Evolutionary conservation across 2,888 invertebrate genomes (phyloP).

Genomic region (Drosophila formosana): DNA sequence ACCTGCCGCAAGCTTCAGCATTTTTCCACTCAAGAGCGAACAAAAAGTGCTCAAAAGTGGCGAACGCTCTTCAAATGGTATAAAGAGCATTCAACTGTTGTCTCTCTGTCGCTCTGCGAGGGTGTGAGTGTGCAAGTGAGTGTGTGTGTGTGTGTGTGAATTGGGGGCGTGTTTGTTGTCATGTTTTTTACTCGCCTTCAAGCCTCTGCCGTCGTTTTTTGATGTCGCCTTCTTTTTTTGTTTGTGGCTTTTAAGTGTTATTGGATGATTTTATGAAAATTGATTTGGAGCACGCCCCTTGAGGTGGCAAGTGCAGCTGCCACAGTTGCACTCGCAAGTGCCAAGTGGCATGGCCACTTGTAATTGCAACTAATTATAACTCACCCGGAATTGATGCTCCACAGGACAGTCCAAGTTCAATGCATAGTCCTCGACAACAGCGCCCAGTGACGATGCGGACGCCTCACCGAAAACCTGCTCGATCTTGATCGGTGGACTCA

Average conservation of each 20-base stretch:
- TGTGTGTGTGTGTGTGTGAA: conserved; percentile 28
- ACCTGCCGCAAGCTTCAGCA: conserved; percentile 34
- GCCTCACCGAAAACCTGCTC: conserved; percentile 80
- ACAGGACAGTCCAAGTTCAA: conserved; percentile 78
- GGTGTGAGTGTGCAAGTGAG: neutral
- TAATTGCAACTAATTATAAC: conserved; percentile 40
- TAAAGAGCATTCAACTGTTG: conserved; percentile 33
- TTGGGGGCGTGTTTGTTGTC: conserved; percentile 76
- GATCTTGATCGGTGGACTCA: conserved; percentile 80
- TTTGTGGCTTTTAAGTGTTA: conserved; percentile 64
- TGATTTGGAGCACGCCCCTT: conserved; percentile 75
- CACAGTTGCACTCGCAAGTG: conserved; percentile 19
- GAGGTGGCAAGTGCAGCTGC: conserved; percentile 59
- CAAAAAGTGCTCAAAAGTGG: conserved; percentile 44
- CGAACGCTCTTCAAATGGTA: conserved; percentile 41
- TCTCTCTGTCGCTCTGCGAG: conserved; percentile 9
- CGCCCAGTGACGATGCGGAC: conserved; percentile 55
- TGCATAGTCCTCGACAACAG: conserved; percentile 79
- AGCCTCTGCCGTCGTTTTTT: conserved; percentile 41
- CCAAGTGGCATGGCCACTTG: conserved; percentile 18
- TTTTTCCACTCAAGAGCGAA: conserved; percentile 39
- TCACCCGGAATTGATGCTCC: conserved; percentile 79
- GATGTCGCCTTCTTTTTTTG: conserved; percentile 35
- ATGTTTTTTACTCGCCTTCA: conserved; percentile 61
- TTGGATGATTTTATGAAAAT: conserved; percentile 79